Evolutionary conservation across 2,113 vertebrate genomes (phyloP), one percentile per base, ranked within the genome.

Genomic region (Cercopithecus mona): DNA sequence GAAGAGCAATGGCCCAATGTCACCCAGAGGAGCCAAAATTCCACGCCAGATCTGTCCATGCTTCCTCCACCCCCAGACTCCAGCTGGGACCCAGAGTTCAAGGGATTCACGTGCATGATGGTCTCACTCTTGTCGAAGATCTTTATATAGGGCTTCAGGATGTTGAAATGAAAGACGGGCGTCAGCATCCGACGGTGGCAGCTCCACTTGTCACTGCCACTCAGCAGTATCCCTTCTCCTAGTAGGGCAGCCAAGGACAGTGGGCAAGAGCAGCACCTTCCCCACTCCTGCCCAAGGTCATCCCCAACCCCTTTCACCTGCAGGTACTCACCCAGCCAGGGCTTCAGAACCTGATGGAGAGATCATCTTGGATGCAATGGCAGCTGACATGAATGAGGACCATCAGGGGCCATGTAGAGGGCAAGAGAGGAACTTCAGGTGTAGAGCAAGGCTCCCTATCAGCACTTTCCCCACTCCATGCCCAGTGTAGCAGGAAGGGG

Each of bases 251-350:
- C 23, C 93, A 72, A 4, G 0, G 14, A 52, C n/a, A 88, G n/a
- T 84, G 25, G 32, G 32, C 23, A 61, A 88, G 25, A 32, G 23
- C 18, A 30, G 4, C 10, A 32, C 18, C 38, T 93, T 84, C 25
- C 23, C 17, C 45, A 27, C 22, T 2, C 25, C 25, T 43, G 11
- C 57, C 45, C 45, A 38, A 64, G 25, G 23, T 22, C 45, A 2
- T 57, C 43, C 70, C 38, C 72, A 75, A 23, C 6, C 72, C 55
- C 70, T 40, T 80, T 48, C 30, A 55, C 13, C 61, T 43, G 11
- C n/a, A 75, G 80, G 85, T 68, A 98, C 99, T 99, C 98, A 99
- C 99, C 99, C 38, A 99, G 96, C 99, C 99, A 99, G 3, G 99
- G 99, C 81, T 98, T 99, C 82, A 99, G 99, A 99, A 99, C 98